These are phyloP conservation scores for Drosophila varians DNA, from an alignment of 1,140 invertebrate species.

Conservation along the genomic window DNA sequence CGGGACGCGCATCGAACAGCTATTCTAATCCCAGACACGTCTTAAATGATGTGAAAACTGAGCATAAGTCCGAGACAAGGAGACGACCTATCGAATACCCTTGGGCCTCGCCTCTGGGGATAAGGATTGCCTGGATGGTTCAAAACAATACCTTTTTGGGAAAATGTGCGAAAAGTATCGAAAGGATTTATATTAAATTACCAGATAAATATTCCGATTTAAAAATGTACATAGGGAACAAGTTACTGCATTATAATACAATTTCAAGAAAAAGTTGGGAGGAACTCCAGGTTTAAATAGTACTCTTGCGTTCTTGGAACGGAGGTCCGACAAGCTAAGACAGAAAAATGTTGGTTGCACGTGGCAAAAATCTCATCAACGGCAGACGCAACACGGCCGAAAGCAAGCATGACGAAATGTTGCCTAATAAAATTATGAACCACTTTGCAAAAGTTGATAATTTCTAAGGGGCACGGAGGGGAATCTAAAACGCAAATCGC, in stretches of 20 bases:
- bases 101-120: too few species aligned
- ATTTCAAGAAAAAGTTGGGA: too few species aligned
- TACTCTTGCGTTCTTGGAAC: too few species aligned
- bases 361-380: conserved; percentile 58
- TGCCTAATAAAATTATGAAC: conserved; percentile 69
- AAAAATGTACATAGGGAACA: too few species aligned
- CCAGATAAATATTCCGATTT: too few species aligned
- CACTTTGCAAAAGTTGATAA: conserved; percentile 40
- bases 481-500: conserved; percentile 43
- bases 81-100: conserved; percentile 2
- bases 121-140: too few species aligned
- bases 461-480: conserved; percentile 16
- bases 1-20: conserved; percentile 8
- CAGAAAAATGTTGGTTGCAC: conserved; percentile 49
- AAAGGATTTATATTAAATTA: too few species aligned
- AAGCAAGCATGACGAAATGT: conserved; percentile 15
- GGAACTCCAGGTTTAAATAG: too few species aligned
- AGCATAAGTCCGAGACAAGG: conserved; percentile 38
- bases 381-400: background rate
- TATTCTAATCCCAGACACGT: conserved; percentile 70
- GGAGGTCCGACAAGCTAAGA: background rate
- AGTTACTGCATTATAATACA: too few species aligned
- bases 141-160: too few species aligned
- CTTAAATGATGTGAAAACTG: conserved; percentile 65
- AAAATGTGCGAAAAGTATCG: too few species aligned